A percentile compares a stretch with the other conserved stretches of the same genome.
Evolutionary conservation across 2,888 invertebrate species (phyloP).

Genomic region (Acronicta aceris): DNA sequence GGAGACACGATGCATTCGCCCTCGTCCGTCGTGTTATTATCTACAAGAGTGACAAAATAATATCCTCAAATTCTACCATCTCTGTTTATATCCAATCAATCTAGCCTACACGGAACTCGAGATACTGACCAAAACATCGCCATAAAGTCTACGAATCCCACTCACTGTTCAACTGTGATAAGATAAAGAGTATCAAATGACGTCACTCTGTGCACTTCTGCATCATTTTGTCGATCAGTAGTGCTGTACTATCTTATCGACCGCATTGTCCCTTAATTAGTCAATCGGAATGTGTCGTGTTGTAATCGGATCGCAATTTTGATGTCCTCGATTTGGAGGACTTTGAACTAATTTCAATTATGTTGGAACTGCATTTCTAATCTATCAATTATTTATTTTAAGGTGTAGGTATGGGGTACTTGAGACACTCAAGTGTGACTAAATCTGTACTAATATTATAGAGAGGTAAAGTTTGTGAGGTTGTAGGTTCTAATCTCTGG

Average conservation of each 20-base stretch:
- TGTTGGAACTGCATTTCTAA: too few relatives aligned
- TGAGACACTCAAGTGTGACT: too few relatives aligned
- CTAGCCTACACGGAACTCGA: constrained; percentile 10
- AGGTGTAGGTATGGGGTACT: too few relatives aligned
- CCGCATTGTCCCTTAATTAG: constrained; percentile 56
- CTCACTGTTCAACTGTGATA: constrained; percentile 31
- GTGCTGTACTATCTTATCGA: constrained; percentile 46
- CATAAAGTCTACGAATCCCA: constrained; percentile 45
- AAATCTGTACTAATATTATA: too few relatives aligned
- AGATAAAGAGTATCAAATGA: constrained; percentile 44
- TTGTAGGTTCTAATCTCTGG: too few relatives aligned
- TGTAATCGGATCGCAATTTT: constrained; percentile 28
- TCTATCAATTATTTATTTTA: too few relatives aligned
- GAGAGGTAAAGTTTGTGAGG: too few relatives aligned
- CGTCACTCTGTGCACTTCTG: constrained; percentile 41
- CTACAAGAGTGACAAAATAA: too few relatives aligned
- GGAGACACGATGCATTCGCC: too few relatives aligned
- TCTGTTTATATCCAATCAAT: too few relatives aligned
- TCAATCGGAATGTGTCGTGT: constrained; percentile 49
- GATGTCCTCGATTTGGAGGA: constrained; percentile 3
- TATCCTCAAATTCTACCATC: too few relatives aligned
- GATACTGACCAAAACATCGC: constrained; percentile 44
- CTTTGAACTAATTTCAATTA: background rate
- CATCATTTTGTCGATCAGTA: constrained; percentile 21
- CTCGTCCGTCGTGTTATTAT: too few relatives aligned